Percentiles rank a stretch among this genome's conserved stretches.
Evolutionary conservation across 2,888 invertebrate genomes (phyloP).

Genomic region (Pterostichus madidus): DNA sequence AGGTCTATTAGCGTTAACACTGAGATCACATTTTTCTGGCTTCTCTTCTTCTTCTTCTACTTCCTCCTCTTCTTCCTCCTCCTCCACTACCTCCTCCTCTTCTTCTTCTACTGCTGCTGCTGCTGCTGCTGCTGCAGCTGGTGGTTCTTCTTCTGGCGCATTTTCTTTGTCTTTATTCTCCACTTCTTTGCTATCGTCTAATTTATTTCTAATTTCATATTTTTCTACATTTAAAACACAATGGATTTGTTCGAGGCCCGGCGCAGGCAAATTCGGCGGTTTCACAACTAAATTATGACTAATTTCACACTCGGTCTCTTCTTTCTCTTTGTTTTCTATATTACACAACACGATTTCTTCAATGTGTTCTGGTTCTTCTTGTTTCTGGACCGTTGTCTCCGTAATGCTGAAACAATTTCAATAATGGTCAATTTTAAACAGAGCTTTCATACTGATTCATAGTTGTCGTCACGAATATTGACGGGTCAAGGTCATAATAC

Average conservation of each 20-base stretch:
- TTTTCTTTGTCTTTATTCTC: constrained; percentile 67
- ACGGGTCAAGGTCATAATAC: neutral
- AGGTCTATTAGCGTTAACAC: constrained; percentile 53
- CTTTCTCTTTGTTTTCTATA: no score
- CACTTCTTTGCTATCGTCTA: constrained; percentile 63
- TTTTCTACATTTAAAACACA: constrained; percentile 62
- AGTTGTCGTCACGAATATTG: neutral
- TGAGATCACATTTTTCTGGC: constrained; percentile 37
- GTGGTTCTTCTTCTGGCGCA: constrained; percentile 60
- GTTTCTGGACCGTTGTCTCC: constrained; percentile 50
- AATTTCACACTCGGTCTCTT: constrained; percentile 67
- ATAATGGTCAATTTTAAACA: constrained; percentile 2
- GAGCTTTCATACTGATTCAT: constrained; percentile 69
- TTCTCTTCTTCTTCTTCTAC: constrained; percentile 28
- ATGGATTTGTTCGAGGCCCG: constrained; percentile 35
- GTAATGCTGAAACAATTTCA: neutral
- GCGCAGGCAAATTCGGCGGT: constrained; percentile 9
- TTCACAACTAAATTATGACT: constrained; percentile 4
- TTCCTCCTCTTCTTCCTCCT: constrained; percentile 41
- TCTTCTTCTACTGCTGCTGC: no score
- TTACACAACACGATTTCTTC: constrained; percentile 58
- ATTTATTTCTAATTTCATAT: constrained; percentile 58
- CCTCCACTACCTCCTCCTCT: neutral
- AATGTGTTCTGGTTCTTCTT: constrained; percentile 15
- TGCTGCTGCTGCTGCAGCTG: no score